Base-by-base conservation (phyloP, 2,113 vertebrate genomes). In the Aptenodytes forsteri region DNA sequence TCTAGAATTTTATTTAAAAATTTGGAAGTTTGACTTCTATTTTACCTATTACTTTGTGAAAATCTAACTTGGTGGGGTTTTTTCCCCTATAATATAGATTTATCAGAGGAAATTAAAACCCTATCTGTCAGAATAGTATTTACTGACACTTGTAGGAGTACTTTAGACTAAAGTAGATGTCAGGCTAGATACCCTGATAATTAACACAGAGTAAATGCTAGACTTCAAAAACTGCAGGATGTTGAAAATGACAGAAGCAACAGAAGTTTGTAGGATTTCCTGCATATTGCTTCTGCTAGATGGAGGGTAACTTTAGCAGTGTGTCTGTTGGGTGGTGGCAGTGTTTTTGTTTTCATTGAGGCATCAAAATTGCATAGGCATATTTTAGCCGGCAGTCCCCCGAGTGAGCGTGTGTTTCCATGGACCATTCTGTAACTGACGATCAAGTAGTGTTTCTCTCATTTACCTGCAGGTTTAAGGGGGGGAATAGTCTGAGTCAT, bases 311-410 rank as follows among this genome's bases (percentile, higher is more conserved):
- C 55, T 26, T 25, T 2, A 52, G 58, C 59, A 52, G 58, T 1
- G 2, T 27, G 52, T 10, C 46, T 46, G 46, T 5, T 52, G 50
- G n/a, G 21, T 13, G 18, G 21, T 9, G 49, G 72, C n/a, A n/a
- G 16, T 9, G 50, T 1, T 30, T 29, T 22, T 32, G 46, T 40
- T 72, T 52, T 55, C 22, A 3, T 1, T 9, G 59, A 16, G 40
- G 80, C 47, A 19, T 38, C 55, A 25, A 8, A 23, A 13, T 8
- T 11, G 71, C 26, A 12, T 7, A 27, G 65, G 49, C 9, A 0
- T 30, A 1, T 34, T 58, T 32, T 17, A 50, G 32, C 36, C 4
- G 1, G 18, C 23, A 3, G 36, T 9, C 17, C 10, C 3, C 21
- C 5, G 23, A 6, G 38, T 4, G 32, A 36, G 16, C 3, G 29